These are phyloP conservation scores for Andinoacara biseriatus DNA, from an alignment of 2,113 vertebrate genomes.

Conservation along the genomic window DNA sequence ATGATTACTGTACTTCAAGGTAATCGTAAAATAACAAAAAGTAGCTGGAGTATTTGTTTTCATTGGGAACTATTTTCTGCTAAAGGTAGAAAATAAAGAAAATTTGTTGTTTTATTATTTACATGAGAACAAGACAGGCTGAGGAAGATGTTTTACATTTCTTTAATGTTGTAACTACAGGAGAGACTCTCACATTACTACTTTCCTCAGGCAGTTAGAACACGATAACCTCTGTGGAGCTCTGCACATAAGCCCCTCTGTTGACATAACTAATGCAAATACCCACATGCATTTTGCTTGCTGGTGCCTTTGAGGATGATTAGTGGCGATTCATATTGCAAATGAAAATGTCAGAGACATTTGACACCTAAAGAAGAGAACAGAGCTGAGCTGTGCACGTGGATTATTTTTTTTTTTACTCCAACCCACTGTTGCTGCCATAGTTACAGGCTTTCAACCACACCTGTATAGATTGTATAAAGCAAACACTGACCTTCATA, in stretches of 20 bases:
- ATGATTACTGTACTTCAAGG: too few species aligned
- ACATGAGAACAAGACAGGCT: neutral
- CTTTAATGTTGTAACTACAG: neutral
- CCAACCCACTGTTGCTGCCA: neutral
- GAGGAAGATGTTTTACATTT: neutral
- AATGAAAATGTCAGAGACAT: conserved; percentile 16
- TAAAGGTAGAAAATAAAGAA: neutral
- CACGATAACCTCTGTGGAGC: conserved; percentile 24
- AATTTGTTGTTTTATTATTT: neutral
- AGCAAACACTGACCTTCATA: conserved; percentile 87
- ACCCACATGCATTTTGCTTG: conserved; percentile 8
- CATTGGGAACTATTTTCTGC: neutral
- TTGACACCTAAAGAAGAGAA: neutral
- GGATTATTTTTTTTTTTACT: neutral
- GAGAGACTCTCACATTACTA: neutral
- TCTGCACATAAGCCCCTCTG: conserved; percentile 18
- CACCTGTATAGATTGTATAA: neutral
- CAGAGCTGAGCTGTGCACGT: neutral
- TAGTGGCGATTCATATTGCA: neutral
- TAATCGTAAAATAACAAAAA: too few species aligned
- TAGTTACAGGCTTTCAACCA: neutral
- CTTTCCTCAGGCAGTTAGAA: conserved; percentile 23
- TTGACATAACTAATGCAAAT: conserved; percentile 56
- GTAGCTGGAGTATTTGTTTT: neutral
- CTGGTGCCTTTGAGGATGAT: neutral